Percentiles rank a stretch among this genome's conserved stretches.
These are phyloP conservation scores for Tetranychus cinnabarinus DNA, from an alignment of 1,140 invertebrate species.

Conservation along the genomic window DNA sequence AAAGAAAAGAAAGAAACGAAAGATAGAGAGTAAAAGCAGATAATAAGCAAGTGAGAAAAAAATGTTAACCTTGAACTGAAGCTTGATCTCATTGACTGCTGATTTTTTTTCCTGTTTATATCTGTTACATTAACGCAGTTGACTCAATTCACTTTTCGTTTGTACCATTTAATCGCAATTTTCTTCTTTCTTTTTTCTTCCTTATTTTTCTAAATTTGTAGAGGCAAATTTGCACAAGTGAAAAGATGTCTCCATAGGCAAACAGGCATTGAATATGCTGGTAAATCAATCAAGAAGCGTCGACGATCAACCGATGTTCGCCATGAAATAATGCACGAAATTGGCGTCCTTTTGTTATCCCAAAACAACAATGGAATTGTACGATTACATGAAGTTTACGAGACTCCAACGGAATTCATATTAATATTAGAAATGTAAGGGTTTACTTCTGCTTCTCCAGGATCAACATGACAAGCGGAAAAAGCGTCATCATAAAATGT, in stretches of 20 bases:
- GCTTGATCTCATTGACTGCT: too few relatives aligned
- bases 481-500: too few relatives aligned
- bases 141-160: too few relatives aligned
- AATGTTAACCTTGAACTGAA: too few relatives aligned
- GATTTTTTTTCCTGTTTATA: too few relatives aligned
- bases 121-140: too few relatives aligned
- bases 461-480: too few relatives aligned
- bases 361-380: conserved; percentile 52
- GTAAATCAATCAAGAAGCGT: conserved; percentile 77
- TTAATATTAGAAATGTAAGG: conserved; percentile 69
- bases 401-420: conserved; percentile 53
- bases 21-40: neutral
- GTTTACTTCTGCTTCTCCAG: neutral
- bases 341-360: conserved; percentile 63
- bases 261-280: conserved; percentile 64
- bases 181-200: neutral
- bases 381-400: conserved; percentile 61
- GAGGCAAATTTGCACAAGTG: conserved; percentile 87
- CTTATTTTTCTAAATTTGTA: conserved; percentile 24
- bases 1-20: neutral
- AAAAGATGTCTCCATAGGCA: conserved; percentile 58
- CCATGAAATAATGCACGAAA: conserved; percentile 60
- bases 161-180: neutral
- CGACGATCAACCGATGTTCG: conserved; percentile 49
- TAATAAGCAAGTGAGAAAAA: neutral